Evolutionary conservation across 2,113 vertebrate species (phyloP).

Genomic region (Crocuta crocuta): DNA sequence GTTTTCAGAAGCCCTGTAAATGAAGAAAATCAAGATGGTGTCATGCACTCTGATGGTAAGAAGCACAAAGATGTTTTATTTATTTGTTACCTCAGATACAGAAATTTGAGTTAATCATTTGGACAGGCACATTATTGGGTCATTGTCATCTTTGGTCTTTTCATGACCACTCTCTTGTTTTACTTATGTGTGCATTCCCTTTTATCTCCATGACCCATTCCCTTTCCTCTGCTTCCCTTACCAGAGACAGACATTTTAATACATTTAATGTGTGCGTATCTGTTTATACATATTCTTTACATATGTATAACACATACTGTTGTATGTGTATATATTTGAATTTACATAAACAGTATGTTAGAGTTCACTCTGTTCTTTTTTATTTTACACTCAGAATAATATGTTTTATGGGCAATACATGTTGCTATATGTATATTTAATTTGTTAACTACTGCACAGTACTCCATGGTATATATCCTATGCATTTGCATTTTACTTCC

Average conservation of each 20-base stretch:
- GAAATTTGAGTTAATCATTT: constrained; percentile 15
- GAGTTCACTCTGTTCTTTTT: neutral
- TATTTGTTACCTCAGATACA: neutral
- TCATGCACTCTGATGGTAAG: constrained; percentile 84
- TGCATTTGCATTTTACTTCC: neutral
- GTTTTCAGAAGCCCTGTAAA: constrained; percentile 82
- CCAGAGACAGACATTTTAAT: neutral
- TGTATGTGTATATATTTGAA: neutral
- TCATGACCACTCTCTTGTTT: neutral
- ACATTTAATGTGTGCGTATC: neutral
- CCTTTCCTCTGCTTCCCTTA: neutral
- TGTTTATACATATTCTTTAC: neutral
- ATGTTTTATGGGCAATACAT: neutral
- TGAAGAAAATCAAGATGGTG: constrained; percentile 92
- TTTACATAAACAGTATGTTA: neutral
- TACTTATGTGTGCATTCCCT: neutral
- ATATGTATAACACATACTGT: neutral
- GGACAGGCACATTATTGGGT: neutral
- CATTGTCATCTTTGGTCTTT: neutral
- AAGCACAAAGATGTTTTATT: neutral
- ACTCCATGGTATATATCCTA: neutral
- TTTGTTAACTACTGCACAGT: neutral
- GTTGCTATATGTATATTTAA: neutral
- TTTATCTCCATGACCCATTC: neutral
- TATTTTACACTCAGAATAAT: neutral